phyloP scores from a whole-genome alignment of 1,140 invertebrate genomes.

The Cotesia vestalis region DNA sequence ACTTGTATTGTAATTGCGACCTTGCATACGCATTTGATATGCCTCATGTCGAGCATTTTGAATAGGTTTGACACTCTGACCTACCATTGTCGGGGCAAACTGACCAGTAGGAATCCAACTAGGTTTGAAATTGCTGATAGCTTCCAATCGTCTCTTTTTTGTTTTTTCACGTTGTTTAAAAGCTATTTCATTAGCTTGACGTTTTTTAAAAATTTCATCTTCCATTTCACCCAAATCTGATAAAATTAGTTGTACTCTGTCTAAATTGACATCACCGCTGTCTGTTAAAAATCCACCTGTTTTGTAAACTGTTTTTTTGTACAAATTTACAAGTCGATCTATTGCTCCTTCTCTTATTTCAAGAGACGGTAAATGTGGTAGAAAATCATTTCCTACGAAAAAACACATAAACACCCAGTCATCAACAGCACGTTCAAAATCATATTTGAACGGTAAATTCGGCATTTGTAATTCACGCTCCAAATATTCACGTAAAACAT shows the following conservation, averaged over 20 bases:
- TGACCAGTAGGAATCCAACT: slow-evolving; percentile 75
- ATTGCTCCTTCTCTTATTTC: slow-evolving; percentile 99
- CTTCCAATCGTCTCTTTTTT: slow-evolving; percentile 68
- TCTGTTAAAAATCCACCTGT: slow-evolving; percentile 95
- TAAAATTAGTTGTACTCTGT: slow-evolving; percentile 94
- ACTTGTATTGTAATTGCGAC: slow-evolving; percentile 52
- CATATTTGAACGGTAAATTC: slow-evolving; percentile 90
- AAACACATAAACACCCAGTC: slow-evolving; percentile 99
- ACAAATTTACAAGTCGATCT: slow-evolving; percentile 91
- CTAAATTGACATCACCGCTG: slow-evolving; percentile 91
- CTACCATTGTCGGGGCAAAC: slow-evolving; percentile 76
- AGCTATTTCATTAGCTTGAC: slow-evolving; percentile 85
- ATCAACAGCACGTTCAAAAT: slow-evolving; percentile 91
- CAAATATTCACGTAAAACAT: slow-evolving; percentile 94
- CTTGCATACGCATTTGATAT: slow-evolving; percentile 70
- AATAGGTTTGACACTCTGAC: slow-evolving; percentile 63
- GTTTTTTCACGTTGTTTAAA: slow-evolving; percentile 83
- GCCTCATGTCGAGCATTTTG: slow-evolving; percentile 77
- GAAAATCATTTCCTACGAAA: slow-evolving; percentile 99
- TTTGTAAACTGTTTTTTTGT: slow-evolving; percentile 95
- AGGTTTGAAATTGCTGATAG: slow-evolving; percentile 69
- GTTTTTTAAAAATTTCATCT: slow-evolving; percentile 96
- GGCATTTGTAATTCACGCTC: slow-evolving; percentile 92
- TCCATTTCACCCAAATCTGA: slow-evolving; percentile 91
- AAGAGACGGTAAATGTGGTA: slow-evolving; percentile 97